These are phyloP conservation scores for Pediacus dermestoides DNA, from an alignment of 2,888 invertebrate species.

Conservation along the genomic window DNA sequence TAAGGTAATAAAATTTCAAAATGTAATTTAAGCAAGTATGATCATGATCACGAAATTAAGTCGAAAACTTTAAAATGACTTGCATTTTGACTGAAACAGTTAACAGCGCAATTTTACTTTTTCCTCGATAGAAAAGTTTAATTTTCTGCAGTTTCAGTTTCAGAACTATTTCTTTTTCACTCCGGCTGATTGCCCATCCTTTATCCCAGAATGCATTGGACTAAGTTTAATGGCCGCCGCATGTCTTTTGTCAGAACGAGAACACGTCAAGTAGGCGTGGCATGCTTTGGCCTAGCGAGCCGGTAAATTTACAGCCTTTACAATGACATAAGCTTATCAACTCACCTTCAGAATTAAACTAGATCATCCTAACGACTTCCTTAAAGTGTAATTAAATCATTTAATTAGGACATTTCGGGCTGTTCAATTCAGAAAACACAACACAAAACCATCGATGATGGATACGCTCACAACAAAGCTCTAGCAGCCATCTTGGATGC, in stretches of 20 bases:
- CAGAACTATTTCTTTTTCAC: background rate
- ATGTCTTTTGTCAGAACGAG: conserved; percentile 42
- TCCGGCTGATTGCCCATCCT: conserved; percentile 24
- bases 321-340: conserved; percentile 3
- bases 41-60: no score
- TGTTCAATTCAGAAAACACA: conserved; percentile 10
- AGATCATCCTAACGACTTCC: conserved; percentile 3
- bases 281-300: conserved; percentile 31
- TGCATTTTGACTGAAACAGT: no score
- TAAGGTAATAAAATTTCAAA: no score
- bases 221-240: conserved; percentile 43
- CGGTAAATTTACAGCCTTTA: conserved; percentile 12
- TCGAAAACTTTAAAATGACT: no score
- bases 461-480: conserved; percentile 27
- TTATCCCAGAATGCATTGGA: conserved; percentile 35
- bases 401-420: background rate
- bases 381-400: background rate
- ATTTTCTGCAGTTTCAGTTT: background rate
- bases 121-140: no score
- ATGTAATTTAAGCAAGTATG: no score
- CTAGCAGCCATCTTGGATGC: conserved; percentile 42
- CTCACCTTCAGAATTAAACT: conserved; percentile 10
- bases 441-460: conserved; percentile 16
- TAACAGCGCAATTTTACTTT: no score
- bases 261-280: conserved; percentile 43